Base-by-base conservation (phyloP, 2,113 vertebrate genomes). In the Micromys minutus region DNA sequence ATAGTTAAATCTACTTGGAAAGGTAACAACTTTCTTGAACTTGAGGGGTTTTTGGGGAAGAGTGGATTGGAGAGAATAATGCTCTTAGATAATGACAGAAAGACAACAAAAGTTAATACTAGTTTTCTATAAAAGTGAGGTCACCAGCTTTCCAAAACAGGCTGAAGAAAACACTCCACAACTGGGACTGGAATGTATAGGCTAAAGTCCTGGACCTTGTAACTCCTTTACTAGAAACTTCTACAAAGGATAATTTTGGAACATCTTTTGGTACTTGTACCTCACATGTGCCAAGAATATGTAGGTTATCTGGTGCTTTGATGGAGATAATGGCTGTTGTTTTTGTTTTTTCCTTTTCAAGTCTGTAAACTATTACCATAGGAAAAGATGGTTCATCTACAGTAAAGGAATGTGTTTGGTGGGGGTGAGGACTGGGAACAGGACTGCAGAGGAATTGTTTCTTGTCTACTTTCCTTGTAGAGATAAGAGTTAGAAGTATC, bases 101-200 rank as follows among this genome's bases (percentile, higher is more conserved):
- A 65, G 61, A 63, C 55, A 61, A 1, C n/a, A 67, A 47, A 90
- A 57, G 16, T 42, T 11, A 50, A 1, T 31, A 16, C 7, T 61
- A 61, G 17, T 76, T 50, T 89, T 52, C 87, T 71, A 0, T 76
- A 65, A 86, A 34, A 50, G 12, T 57, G 39, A 3, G 39, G 47
- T 29, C 0, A 0, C 47, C 4, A 39, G 80, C 72, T 5, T 29
- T 24, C 34, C 8, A 67, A 67, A 26, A 1, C 1, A 63, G 57
- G 21, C 10, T 55, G 26, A 31, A 55, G n/a, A 16, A 39, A 0
- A 0, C 0, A 2, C 16, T 59, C 61, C 0, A 0, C 22, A 9
- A 36, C 47, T 4, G 19, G 39, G 22, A 10, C 52, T n/a, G n/a
- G 65, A 57, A 36, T 29, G 1, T 15, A 4, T 4, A 50, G 55